Percentiles rank a stretch among this genome's conserved stretches.
Conservation (phyloP, 2,113 vertebrate species). For the Anser cygnoides region DNA sequence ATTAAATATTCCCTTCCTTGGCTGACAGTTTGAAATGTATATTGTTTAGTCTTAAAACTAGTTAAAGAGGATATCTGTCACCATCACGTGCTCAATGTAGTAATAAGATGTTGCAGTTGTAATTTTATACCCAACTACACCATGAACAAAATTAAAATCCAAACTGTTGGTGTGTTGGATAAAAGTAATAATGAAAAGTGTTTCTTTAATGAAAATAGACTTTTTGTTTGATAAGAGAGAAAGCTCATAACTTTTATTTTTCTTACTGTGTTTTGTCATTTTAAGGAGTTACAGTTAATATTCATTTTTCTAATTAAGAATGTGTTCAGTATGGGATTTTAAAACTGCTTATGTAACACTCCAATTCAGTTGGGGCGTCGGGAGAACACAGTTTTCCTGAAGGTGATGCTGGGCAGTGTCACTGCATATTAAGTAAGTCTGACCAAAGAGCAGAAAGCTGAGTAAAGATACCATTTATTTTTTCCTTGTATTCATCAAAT, state of each 20-base stretch:
- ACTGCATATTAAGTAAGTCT: background rate
- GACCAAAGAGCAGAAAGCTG: background rate
- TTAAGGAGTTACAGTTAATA: background rate
- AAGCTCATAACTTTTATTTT: background rate
- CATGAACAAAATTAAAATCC: background rate
- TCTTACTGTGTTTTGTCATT: background rate
- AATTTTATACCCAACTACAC: background rate
- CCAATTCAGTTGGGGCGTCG: background rate
- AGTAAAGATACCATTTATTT: background rate
- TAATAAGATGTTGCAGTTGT: background rate
- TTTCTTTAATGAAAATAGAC: background rate
- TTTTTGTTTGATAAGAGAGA: background rate
- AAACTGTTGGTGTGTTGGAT: background rate
- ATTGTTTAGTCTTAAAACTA: background rate
- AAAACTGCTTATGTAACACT: background rate
- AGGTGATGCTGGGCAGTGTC: background rate
- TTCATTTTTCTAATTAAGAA: background rate
- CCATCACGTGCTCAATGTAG: background rate
- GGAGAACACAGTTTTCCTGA: background rate
- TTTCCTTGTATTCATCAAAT: background rate
- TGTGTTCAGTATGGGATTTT: background rate
- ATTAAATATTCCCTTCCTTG: background rate
- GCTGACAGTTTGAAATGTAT: background rate
- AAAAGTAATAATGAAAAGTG: background rate
- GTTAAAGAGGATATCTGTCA: background rate